Percentiles rank a stretch among this genome's conserved stretches.
Conservation (phyloP, 1,140 invertebrate species). For the Probaryconus sp. region DNA sequence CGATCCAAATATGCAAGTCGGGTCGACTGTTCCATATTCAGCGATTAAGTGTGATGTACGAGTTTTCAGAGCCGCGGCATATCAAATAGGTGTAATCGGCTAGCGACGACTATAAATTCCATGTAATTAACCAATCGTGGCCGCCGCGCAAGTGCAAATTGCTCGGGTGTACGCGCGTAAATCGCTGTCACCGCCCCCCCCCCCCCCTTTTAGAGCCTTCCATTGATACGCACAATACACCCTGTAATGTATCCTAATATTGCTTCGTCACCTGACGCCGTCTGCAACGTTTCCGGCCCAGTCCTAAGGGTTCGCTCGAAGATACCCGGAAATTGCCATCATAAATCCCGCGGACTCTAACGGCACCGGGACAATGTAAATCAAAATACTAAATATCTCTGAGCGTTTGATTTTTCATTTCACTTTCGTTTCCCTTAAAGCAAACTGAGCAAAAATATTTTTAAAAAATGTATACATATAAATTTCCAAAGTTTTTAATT, state of each 20-base stretch:
- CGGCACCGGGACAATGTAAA: too few relatives aligned
- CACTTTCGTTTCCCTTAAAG: too few relatives aligned
- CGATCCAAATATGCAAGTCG: slow-evolving; percentile 68
- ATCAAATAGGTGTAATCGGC: slow-evolving; percentile 74
- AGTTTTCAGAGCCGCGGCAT: slow-evolving; percentile 74
- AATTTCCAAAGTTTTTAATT: too few relatives aligned
- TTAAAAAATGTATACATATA: too few relatives aligned
- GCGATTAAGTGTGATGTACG: slow-evolving; percentile 76
- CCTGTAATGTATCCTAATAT: slow-evolving; percentile 30
- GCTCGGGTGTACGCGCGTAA: slow-evolving; percentile 18
- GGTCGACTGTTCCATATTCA: slow-evolving; percentile 73
- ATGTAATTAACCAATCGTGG: slow-evolving; percentile 66
- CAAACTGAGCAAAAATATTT: too few relatives aligned
- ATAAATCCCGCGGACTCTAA: slow-evolving; percentile 21
- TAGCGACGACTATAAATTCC: slow-evolving; percentile 67
- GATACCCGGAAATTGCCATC: slow-evolving; percentile 37
- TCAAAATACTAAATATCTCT: too few relatives aligned
- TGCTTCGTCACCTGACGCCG: slow-evolving; percentile 33
- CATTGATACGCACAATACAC: slow-evolving; percentile 27
- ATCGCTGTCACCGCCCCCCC: slow-evolving; percentile 27
- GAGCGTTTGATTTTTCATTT: too few relatives aligned
- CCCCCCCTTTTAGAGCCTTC: slow-evolving; percentile 30
- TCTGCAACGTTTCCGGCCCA: slow-evolving; percentile 14
- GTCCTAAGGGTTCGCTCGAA: slow-evolving; percentile 17
- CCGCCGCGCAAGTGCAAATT: slow-evolving; percentile 57